A percentile compares a stretch with the other conserved stretches of the same genome.
These are phyloP conservation scores for Sebastes hubbsi DNA, from an alignment of 2,797 vertebrate species.

Conservation along the genomic window DNA sequence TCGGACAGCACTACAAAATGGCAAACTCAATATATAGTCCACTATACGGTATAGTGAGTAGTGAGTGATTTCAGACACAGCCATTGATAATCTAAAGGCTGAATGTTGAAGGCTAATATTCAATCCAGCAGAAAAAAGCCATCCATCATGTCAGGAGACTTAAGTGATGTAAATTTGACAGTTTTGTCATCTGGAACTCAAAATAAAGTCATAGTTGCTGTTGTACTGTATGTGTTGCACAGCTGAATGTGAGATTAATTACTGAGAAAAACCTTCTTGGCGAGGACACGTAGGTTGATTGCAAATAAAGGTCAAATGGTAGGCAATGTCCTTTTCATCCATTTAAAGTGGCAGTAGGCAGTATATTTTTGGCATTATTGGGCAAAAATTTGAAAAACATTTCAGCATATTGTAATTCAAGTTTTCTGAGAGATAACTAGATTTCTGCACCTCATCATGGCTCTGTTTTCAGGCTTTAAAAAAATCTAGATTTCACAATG, in stretches of 20 bases:
- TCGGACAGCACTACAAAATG: neutral
- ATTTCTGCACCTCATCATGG: too few species aligned
- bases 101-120: neutral
- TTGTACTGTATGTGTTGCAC: neutral
- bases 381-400: neutral
- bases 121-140: neutral
- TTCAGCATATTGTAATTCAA: too few species aligned
- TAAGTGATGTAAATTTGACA: neutral
- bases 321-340: neutral
- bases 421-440: too few species aligned
- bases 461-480: too few species aligned
- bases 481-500: too few species aligned
- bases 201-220: neutral
- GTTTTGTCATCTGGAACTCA: too few species aligned
- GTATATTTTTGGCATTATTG: neutral
- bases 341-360: neutral
- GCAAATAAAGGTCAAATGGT: neutral
- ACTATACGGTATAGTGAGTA: too few species aligned
- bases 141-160: neutral
- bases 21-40: too few species aligned
- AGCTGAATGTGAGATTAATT: neutral
- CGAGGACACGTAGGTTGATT: neutral
- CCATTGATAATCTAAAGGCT: neutral
- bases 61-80: too few species aligned
- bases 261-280: neutral